A percentile compares a stretch with the other conserved stretches of the same genome.
Conservation (phyloP, 2,113 vertebrate species). For the Microtus oregoni region DNA sequence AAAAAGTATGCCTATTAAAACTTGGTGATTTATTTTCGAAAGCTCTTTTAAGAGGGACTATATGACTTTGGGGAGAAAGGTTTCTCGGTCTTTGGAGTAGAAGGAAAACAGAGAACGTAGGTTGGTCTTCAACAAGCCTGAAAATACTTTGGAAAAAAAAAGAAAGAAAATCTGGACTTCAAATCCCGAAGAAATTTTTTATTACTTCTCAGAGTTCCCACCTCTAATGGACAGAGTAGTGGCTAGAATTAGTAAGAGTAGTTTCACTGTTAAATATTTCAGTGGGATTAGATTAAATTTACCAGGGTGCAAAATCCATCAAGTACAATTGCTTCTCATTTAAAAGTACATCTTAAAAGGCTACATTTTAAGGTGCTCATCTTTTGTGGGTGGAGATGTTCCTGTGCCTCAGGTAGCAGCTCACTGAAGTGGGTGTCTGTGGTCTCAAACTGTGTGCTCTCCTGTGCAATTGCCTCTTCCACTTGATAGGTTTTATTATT, state of each 20-base stretch:
- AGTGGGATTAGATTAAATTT: conserved; percentile 45
- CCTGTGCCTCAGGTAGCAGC: background rate
- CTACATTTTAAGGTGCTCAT: conserved; percentile 25
- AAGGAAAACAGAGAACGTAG: background rate
- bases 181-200: conserved; percentile 31
- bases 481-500: conserved; percentile 22
- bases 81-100: conserved; percentile 31
- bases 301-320: conserved; percentile 47
- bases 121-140: background rate
- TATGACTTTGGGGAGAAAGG: background rate
- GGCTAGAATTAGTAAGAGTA: conserved; percentile 21
- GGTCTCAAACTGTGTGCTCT: background rate
- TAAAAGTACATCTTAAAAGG: conserved; percentile 4
- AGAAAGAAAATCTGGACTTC: background rate
- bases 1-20: conserved; percentile 37
- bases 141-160: conserved; percentile 24
- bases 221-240: background rate
- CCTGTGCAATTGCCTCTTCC: background rate
- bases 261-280: background rate
- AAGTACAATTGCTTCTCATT: conserved; percentile 26
- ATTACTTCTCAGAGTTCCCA: background rate
- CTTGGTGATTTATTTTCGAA: conserved; percentile 53
- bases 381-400: background rate
- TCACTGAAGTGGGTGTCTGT: conserved; percentile 9
- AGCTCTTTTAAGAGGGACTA: background rate